Conservation (phyloP, 1,140 invertebrate genomes). For the Zaprionus capensis region DNA sequence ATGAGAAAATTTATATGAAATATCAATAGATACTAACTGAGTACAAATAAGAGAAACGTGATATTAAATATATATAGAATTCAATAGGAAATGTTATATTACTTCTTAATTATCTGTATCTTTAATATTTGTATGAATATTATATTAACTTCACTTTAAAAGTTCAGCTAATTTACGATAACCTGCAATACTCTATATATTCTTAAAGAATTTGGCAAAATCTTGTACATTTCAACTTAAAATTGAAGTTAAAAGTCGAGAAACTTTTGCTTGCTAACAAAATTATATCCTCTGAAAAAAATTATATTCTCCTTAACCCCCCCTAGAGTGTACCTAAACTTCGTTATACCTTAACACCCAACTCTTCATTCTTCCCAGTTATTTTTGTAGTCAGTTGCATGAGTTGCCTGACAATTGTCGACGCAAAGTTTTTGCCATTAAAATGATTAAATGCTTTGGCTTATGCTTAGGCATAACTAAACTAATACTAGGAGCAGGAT, state of each 20-base stretch:
- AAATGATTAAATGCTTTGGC: conserved; percentile 83
- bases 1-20: background rate
- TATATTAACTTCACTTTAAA: background rate
- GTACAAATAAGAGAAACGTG: background rate
- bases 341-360: background rate
- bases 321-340: background rate
- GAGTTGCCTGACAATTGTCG: conserved; percentile 37
- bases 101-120: too few species aligned
- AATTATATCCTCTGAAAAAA: background rate
- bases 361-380: background rate
- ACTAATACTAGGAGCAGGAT: conserved; percentile 44
- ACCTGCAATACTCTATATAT: background rate
- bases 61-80: too few species aligned
- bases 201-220: background rate
- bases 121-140: background rate
- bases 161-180: background rate
- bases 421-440: conserved; percentile 64
- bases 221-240: background rate
- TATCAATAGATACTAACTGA: background rate
- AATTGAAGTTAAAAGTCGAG: background rate
- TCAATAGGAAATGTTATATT: too few species aligned
- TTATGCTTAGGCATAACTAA: conserved; percentile 83
- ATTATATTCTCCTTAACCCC: background rate
- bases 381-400: conserved; percentile 26
- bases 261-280: too few species aligned